Conservation (phyloP, 1,140 invertebrate genomes). For the Chironomus striatipennis region DNA sequence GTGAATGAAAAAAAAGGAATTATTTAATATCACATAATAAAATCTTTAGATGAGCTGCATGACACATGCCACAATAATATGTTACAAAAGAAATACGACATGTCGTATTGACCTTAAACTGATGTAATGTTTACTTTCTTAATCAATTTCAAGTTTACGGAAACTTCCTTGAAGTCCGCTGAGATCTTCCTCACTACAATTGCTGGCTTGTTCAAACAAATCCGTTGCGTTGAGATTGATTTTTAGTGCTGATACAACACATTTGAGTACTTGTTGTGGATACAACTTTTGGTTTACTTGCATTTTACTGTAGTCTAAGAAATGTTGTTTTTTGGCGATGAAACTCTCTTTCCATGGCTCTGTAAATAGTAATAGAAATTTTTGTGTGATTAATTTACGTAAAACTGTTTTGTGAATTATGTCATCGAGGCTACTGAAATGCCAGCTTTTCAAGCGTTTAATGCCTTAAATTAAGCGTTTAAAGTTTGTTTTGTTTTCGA, state of each 20-base stretch:
- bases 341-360: conserved; percentile 59
- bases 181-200: conserved; percentile 44
- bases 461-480: too few species aligned
- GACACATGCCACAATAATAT: too few species aligned
- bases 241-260: conserved; percentile 58
- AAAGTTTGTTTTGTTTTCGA: neutral
- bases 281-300: conserved; percentile 52
- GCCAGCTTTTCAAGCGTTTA: neutral
- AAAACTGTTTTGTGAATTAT: neutral
- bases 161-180: conserved; percentile 65
- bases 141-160: conserved; percentile 68
- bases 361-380: neutral
- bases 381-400: neutral
- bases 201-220: conserved; percentile 5
- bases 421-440: neutral
- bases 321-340: conserved; percentile 43
- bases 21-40: neutral
- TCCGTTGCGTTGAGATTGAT: conserved; percentile 32
- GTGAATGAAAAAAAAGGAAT: neutral
- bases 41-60: conserved; percentile 12
- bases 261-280: conserved; percentile 57
- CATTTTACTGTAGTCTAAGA: conserved; percentile 55
- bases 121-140: conserved; percentile 29
- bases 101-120: neutral
- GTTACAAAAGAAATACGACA: too few species aligned